Conservation (phyloP, 2,797 vertebrate species). For the Lithobates pipiens region DNA sequence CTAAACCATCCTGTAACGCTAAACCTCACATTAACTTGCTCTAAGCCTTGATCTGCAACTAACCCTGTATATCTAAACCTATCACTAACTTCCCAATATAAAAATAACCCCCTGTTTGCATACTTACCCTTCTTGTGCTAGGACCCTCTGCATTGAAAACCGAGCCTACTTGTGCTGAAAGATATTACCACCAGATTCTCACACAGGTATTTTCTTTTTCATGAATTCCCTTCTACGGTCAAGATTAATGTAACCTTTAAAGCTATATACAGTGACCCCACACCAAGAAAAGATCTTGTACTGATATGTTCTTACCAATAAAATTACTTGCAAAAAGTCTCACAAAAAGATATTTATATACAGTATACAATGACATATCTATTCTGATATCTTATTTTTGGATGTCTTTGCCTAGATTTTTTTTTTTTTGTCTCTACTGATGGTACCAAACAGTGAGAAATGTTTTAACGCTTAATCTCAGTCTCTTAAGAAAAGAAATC, state of each 20-base stretch:
- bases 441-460: slow-evolving; percentile 20
- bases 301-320: not conserved
- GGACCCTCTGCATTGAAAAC: not conserved
- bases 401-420: slow-evolving; percentile 21
- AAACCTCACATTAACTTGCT: too few relatives aligned
- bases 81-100: not conserved
- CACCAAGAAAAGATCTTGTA: not conserved
- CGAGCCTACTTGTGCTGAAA: not conserved
- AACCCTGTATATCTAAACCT: not conserved
- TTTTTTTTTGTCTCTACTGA: slow-evolving; percentile 33
- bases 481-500: slow-evolving; percentile 21
- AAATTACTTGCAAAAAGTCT: not conserved
- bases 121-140: not conserved
- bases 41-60: too few relatives aligned
- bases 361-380: slow-evolving; percentile 1
- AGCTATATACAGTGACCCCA: not conserved
- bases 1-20: not conserved
- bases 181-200: not conserved
- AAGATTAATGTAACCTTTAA: not conserved
- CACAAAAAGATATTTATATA: not conserved
- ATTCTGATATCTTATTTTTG: slow-evolving; percentile 19
- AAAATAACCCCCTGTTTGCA: not conserved
- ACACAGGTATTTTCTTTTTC: not conserved
- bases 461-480: slow-evolving; percentile 27
- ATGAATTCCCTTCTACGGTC: not conserved